phyloP scores from a whole-genome alignment of 1,140 invertebrate genomes.

The Batillaria attramentaria region DNA sequence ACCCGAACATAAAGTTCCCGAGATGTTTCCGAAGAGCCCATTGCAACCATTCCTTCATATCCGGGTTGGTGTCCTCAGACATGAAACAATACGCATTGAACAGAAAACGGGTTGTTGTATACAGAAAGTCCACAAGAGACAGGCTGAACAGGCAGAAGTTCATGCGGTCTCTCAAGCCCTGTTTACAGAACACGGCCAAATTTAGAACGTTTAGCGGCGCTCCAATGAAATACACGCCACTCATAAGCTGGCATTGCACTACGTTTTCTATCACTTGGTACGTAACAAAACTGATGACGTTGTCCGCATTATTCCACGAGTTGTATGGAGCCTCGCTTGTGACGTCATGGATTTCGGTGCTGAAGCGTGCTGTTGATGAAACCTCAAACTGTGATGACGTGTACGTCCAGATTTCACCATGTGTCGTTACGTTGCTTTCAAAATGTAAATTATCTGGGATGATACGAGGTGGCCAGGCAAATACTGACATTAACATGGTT shows the following conservation, averaged over 20 bases:
- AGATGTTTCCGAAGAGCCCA: neutral
- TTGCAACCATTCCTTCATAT: too few species aligned
- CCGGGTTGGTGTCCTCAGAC: neutral
- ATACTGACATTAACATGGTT: too few species aligned
- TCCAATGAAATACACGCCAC: neutral
- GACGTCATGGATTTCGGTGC: neutral
- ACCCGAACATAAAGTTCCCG: neutral
- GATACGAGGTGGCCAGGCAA: neutral
- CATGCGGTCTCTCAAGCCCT: neutral
- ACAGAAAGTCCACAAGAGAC: neutral
- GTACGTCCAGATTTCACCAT: neutral
- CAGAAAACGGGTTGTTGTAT: too few species aligned
- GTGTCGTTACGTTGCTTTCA: neutral
- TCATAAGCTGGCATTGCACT: neutral
- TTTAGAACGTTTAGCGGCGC: slow-evolving; percentile 1
- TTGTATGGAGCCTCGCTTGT: neutral
- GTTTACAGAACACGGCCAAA: slow-evolving; percentile 18
- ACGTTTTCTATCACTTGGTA: neutral
- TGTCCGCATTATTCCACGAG: slow-evolving; percentile 1
- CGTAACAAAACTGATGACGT: neutral
- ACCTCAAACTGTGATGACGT: neutral
- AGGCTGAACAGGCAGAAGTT: slow-evolving; percentile 15
- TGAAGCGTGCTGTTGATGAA: neutral
- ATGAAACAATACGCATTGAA: neutral
- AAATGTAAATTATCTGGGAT: neutral